Percentiles rank a stretch among this genome's conserved stretches.
Evolutionary conservation across 2,113 vertebrate species (phyloP).

Genomic region (Fulica atra): DNA sequence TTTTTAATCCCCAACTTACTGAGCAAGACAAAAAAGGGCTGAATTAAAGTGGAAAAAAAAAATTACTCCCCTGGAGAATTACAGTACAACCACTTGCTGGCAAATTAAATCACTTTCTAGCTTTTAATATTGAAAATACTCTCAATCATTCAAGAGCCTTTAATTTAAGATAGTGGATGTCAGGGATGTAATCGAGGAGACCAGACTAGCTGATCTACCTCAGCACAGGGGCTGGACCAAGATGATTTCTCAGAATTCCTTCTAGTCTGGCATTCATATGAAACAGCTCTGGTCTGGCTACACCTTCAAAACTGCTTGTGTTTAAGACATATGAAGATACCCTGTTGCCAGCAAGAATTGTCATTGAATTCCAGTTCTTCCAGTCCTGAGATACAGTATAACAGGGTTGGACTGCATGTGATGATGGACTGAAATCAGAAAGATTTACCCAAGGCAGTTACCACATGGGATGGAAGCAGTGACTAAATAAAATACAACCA

Average conservation of each 20-base stretch:
- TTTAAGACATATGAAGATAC: not conserved
- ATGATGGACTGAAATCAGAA: not conserved
- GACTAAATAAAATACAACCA: not conserved
- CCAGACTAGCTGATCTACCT: slow-evolving; percentile 6
- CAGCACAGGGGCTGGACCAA: not conserved
- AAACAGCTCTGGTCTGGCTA: not conserved
- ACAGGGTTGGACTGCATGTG: not conserved
- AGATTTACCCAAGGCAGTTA: not conserved
- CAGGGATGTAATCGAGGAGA: not conserved
- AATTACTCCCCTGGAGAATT: not conserved
- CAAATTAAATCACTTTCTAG: slow-evolving; percentile 33
- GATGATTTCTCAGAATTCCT: slow-evolving; percentile 1
- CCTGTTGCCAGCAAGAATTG: not conserved
- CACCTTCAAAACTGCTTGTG: not conserved
- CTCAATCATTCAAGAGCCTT: slow-evolving; percentile 21
- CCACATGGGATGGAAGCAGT: slow-evolving; percentile 8
- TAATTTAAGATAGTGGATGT: slow-evolving; percentile 36
- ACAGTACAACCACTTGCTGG: not conserved
- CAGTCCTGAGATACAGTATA: not conserved
- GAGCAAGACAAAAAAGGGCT: not conserved
- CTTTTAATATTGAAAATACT: slow-evolving; percentile 48
- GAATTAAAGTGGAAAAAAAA: not conserved
- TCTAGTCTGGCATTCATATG: not conserved
- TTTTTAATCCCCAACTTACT: not conserved
- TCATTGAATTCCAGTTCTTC: not conserved